Evolutionary conservation across 2,113 vertebrate genomes (phyloP), one percentile per base, ranked within the genome.

Genomic region (Psittacula cyanocephala): DNA sequence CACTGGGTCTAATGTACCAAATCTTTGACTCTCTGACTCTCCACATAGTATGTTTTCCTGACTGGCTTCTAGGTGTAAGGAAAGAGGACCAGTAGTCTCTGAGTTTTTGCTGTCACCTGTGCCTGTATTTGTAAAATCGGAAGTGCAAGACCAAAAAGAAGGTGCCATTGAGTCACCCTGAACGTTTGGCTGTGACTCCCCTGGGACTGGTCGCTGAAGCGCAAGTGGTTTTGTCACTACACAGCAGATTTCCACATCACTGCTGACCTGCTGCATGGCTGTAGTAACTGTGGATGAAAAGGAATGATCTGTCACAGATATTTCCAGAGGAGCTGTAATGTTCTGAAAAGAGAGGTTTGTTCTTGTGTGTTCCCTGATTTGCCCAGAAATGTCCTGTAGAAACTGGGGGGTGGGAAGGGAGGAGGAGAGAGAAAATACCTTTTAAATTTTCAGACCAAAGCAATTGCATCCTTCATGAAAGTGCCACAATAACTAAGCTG

Each of bases 331-430:
- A 14, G 77, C 35, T 33, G 18, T 9, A 4, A 69, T 9, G 47
- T 52, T 88, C 92, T 81, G 95, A 37, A 63, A 63, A 68, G 52
- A 77, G 24, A 71, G 1, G 6, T n/a, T 92, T 22, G 53, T 47
- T 33, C 22, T 80, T 75, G 72, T 11, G 28, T 77, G 76, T 80
- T 97, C 90, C 33, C 88, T 41, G 31, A 91, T 68, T 89, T 95
- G 52, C 29, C 35, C 76, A 91, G 90, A 76, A 81, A 87, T 9
- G 28, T 49, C 97, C 98, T 98, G 91, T 57, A 80, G 55, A 28
- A 81, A 63, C 50, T 37, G 52, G 23, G 11, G 33, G 6, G 9
- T 1, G 6, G 13, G 23, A 3, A 5, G 44, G 27, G 13, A 29
- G 7, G 6, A 2, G 8, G 13, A 17, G 3, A 8, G 17, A 49